Conservation (phyloP, 2,113 vertebrate species). For the Emydocephalus ijimae region DNA sequence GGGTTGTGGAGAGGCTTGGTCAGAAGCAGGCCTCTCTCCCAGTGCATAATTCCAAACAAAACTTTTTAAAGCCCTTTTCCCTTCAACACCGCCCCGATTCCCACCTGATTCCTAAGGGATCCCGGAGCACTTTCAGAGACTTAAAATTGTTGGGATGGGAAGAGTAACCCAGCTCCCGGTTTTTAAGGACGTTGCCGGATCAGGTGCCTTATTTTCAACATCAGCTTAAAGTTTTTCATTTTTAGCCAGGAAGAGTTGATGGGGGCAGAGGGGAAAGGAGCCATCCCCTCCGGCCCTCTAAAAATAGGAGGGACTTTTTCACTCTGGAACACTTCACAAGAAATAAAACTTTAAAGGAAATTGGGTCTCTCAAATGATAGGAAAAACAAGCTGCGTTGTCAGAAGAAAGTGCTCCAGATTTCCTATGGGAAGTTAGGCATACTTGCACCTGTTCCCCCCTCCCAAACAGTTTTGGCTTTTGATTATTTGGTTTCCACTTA, state of each 20-base stretch:
- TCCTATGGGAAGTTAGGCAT: not conserved
- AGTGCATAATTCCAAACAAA: not conserved
- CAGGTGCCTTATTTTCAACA: not conserved
- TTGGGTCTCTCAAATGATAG: not conserved
- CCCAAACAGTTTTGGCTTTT: not conserved
- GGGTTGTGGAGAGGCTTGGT: not conserved
- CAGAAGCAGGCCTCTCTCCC: not conserved
- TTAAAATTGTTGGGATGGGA: slow-evolving; percentile 5
- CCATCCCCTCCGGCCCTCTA: too few species aligned
- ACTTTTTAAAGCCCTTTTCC: not conserved
- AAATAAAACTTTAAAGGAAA: not conserved
- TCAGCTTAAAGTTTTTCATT: not conserved
- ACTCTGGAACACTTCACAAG: not conserved
- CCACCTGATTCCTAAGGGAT: not conserved
- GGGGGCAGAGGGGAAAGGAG: not conserved
- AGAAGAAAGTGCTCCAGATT: slow-evolving; percentile 3
- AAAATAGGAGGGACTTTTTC: not conserved
- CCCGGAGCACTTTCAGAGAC: slow-evolving; percentile 51
- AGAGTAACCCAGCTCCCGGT: not conserved
- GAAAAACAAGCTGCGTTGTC: not conserved
- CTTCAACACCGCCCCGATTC: not conserved
- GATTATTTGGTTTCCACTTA: not conserved
- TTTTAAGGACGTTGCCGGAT: slow-evolving; percentile 25
- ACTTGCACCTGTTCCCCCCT: not conserved
- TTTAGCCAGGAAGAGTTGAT: not conserved